phyloP scores from a whole-genome alignment of 1,140 invertebrate species.

The Ectropis grisescens region DNA sequence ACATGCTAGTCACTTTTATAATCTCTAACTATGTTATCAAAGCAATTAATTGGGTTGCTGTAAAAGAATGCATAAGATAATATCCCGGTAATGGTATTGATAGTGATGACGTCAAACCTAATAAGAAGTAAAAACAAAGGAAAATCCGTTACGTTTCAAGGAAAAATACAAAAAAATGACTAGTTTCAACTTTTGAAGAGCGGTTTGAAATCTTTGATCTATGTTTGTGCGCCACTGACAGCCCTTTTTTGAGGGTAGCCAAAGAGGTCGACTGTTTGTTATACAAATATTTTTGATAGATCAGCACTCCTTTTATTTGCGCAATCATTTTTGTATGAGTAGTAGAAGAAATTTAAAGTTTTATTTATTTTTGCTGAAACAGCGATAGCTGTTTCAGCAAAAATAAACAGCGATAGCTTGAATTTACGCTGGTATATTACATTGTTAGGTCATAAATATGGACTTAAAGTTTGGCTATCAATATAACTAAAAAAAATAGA shows the following conservation, averaged over 20 bases:
- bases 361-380: background rate
- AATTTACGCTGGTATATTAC: too few species aligned
- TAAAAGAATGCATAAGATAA: too few species aligned
- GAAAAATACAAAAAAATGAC: background rate
- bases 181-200: background rate
- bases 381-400: background rate
- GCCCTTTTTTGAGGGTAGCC: constrained; percentile 31
- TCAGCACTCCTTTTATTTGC: constrained; percentile 43
- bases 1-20: background rate
- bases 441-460: too few species aligned
- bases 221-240: constrained; percentile 40
- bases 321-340: too few species aligned
- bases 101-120: too few species aligned
- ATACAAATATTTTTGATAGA: constrained; percentile 53
- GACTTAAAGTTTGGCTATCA: too few species aligned
- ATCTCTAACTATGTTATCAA: background rate
- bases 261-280: constrained; percentile 35
- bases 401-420: background rate
- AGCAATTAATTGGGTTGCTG: background rate
- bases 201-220: constrained; percentile 41
- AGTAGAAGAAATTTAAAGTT: constrained; percentile 19
- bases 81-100: too few species aligned
- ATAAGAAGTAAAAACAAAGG: background rate
- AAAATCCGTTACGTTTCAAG: background rate
- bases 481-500: too few species aligned